phyloP scores from a whole-genome alignment of 2,888 invertebrate genomes.

The Podabrus alpinus region DNA sequence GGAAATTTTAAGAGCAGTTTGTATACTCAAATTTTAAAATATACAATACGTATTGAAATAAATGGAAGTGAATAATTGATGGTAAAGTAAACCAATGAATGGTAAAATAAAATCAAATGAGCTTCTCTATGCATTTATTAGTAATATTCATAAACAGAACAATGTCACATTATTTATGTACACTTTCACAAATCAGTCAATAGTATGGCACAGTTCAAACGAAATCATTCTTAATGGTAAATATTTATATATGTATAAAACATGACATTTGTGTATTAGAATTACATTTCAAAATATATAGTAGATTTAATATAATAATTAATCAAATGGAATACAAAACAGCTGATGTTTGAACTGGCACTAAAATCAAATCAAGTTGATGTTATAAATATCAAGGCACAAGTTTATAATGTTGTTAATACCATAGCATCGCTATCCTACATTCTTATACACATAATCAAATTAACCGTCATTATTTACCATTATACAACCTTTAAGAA shows the following conservation, averaged over 20 bases:
- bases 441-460: constrained; percentile 16
- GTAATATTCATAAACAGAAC: constrained; percentile 24
- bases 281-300: neutral
- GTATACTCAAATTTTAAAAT: too few relatives aligned
- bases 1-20: too few relatives aligned
- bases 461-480: neutral
- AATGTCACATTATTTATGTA: constrained; percentile 19
- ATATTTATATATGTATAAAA: neutral
- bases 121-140: constrained; percentile 15
- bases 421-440: constrained; percentile 16
- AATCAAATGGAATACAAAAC: neutral
- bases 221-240: neutral
- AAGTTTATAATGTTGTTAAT: constrained; percentile 21
- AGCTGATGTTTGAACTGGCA: neutral
- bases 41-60: too few relatives aligned
- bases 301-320: neutral
- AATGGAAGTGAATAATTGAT: too few relatives aligned
- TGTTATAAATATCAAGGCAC: constrained; percentile 23
- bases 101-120: neutral
- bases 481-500: neutral
- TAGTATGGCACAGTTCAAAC: constrained; percentile 4
- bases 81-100: too few relatives aligned
- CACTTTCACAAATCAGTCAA: constrained; percentile 18
- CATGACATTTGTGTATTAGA: neutral
- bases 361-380: constrained; percentile 1